Base-by-base conservation (phyloP, 2,888 invertebrate genomes). In the Dolomedes plantarius region DNA sequence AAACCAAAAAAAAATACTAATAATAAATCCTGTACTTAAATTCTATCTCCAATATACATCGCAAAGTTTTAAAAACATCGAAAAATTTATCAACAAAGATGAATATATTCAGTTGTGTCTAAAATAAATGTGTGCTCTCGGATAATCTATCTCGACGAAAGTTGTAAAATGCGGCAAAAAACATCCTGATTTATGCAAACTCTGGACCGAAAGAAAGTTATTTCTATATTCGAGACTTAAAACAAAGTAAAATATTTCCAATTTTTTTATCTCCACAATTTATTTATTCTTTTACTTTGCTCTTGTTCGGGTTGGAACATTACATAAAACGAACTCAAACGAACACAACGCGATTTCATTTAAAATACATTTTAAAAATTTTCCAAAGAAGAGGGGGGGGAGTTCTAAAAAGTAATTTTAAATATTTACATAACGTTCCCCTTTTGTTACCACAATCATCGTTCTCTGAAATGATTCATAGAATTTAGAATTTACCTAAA, bases 401-500 rank as follows among this genome's bases (percentile, higher is more conserved):
- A 36, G 36, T 36, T 16, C n/a, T 16, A 46, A 56, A 56, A 56
- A 56, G 19, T 56, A 56, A 23, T 23, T 56, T 23, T 23, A 56
- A 56, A 56, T 56, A 56, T 56, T 56, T 56, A n/a, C 23, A 56
- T 56, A 56, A 56, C 56, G 19, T 56, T 23, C 23, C 56, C 23
- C 23, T 56, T n/a, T 23, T 23, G 23, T 56, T 23, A 11, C 56
- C 16, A 5, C 19, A 56, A 23, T 56, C 56, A 23, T 56, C 56
- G 19, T 5, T 6, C 23, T 0, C 23, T 19, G 23, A 23, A 56
- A 56, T 56, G 56, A 56, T 56, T 56, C 56, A 56, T 56, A 56
- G 56, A 56, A 56, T 56, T 56, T 56, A 56, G 56, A 56, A 56
- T 56, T 56, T 56, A 23, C 23, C 23, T 56, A 23, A 56, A 56